Base-by-base conservation (phyloP, 2,113 vertebrate species). In the Thalassarche chlororhynchos region DNA sequence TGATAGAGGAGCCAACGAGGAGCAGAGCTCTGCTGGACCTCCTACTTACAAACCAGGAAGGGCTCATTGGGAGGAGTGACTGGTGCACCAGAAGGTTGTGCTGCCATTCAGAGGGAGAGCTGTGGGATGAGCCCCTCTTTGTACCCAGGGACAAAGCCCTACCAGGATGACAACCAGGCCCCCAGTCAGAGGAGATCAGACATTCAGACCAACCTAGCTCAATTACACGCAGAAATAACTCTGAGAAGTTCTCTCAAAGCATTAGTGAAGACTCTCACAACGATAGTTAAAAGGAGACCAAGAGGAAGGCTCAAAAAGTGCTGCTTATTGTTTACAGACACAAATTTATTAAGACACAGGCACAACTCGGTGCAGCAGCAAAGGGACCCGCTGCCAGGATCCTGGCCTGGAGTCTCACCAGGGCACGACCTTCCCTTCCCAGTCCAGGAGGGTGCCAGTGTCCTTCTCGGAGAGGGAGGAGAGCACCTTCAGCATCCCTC, bases 401-500 rank as follows among this genome's bases (percentile, higher is more conserved):
- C 40, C 36, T 13, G 47, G 28, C 17, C 55, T 15, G 25, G 25
- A 2, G 1, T 31, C n/a, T 98, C 83, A 98, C 95, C 96, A 98
- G 32, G 96, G 87, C 40, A 98, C 26, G 3, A 64, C 55, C 46
- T 94, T 96, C 49, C 91, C 97, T 65, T 98, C 65, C 94, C 90
- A 97, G 71, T 94, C 60, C 65, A 97, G 49, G 55, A 97, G 97
- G 23, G 60, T 69, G 6, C 97, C 96, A 1, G 70, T 84, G 3
- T 98, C 71, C 66, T 97, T 93, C 62, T 97, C 90, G 0, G 69
- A 93, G 75, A 98, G 87, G 15, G 58, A 69, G 26, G 87, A 69
- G 12, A 98, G 71, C 72, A 97, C 84, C 23, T 92, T 93, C 79
- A 98, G 64, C 74, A 98, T 95, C 17, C 82, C 94, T 14, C 1